A percentile compares a stretch with the other conserved stretches of the same genome.
Evolutionary conservation across 2,888 invertebrate genomes (phyloP).

Genomic region (Cosmia trapezina): DNA sequence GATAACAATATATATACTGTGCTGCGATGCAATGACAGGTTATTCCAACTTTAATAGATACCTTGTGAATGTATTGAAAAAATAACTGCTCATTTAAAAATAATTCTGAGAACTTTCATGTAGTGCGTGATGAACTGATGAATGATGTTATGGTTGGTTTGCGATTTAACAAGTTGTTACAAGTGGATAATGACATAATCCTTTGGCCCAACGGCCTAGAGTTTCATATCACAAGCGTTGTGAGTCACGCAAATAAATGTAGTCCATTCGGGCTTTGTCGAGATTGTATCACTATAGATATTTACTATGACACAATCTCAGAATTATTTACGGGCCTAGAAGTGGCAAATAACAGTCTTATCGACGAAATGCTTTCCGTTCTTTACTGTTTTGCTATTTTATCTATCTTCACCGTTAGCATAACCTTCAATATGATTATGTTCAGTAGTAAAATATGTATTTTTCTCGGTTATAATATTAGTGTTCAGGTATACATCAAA

Average conservation of each 20-base stretch:
- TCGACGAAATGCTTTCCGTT: constrained; percentile 18
- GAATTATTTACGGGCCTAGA: constrained; percentile 34
- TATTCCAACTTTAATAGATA: constrained; percentile 31
- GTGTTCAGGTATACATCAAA: constrained; percentile 45
- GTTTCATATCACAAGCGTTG: constrained; percentile 75
- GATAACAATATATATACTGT: too few species aligned
- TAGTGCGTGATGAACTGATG: constrained; percentile 64
- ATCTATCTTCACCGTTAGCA: constrained; percentile 11
- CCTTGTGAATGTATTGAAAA: constrained; percentile 44
- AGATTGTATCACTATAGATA: constrained; percentile 64
- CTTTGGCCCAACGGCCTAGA: constrained; percentile 72
- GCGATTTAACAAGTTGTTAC: constrained; percentile 77
- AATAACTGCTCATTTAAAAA: constrained; percentile 65
- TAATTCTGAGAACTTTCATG: constrained; percentile 66
- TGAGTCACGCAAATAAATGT: constrained; percentile 81
- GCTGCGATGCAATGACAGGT: constrained; percentile 30
- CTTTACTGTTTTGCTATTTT: constrained; percentile 12
- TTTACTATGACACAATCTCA: constrained; percentile 45
- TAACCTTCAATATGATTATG: constrained; percentile 20
- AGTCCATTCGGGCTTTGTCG: constrained; percentile 61
- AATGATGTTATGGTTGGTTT: constrained; percentile 67
- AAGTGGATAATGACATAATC: constrained; percentile 85
- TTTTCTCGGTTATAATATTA: constrained; percentile 38
- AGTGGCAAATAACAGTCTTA: neutral
- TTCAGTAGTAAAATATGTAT: constrained; percentile 20